Evolutionary conservation across 2,797 vertebrate species (phyloP).

Genomic region (Enteromius radiatus): DNA sequence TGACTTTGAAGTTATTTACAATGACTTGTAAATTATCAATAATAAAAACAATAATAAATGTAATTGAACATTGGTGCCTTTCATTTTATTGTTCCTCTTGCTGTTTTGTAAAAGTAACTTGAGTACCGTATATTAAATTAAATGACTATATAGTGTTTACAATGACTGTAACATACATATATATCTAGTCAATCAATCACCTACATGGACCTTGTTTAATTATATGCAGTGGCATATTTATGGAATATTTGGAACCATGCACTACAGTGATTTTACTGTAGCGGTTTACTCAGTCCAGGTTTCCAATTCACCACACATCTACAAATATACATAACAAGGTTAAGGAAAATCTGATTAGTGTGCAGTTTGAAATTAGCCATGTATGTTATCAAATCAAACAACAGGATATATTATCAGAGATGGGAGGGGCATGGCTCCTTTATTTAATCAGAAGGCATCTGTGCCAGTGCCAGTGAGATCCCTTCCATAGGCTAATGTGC

Average conservation of each 20-base stretch:
- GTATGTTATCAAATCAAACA: constrained; percentile 75
- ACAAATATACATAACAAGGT: constrained; percentile 66
- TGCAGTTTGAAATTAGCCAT: constrained; percentile 72
- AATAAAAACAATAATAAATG: background rate
- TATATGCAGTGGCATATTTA: constrained; percentile 9
- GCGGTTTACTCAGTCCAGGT: constrained; percentile 17
- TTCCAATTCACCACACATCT: constrained; percentile 56
- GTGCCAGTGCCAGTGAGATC: constrained; percentile 69
- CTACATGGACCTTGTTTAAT: background rate
- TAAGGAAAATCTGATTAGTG: constrained; percentile 71
- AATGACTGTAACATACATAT: background rate
- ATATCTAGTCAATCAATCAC: constrained; percentile 10
- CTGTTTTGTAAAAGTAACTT: background rate
- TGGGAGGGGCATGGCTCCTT: constrained; percentile 64
- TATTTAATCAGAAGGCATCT: constrained; percentile 72
- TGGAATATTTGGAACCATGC: background rate
- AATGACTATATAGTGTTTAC: background rate
- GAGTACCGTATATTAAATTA: background rate
- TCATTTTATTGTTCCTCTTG: background rate
- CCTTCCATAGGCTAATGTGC: constrained; percentile 64
- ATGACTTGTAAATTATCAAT: background rate
- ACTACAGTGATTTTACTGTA: constrained; percentile 21
- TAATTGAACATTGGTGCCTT: background rate
- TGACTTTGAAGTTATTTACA: background rate
- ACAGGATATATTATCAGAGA: constrained; percentile 70